Evolutionary conservation across 2,113 vertebrate genomes (phyloP), one percentile per base, ranked within the genome.

Genomic region (Circaetus cinerascens): DNA sequence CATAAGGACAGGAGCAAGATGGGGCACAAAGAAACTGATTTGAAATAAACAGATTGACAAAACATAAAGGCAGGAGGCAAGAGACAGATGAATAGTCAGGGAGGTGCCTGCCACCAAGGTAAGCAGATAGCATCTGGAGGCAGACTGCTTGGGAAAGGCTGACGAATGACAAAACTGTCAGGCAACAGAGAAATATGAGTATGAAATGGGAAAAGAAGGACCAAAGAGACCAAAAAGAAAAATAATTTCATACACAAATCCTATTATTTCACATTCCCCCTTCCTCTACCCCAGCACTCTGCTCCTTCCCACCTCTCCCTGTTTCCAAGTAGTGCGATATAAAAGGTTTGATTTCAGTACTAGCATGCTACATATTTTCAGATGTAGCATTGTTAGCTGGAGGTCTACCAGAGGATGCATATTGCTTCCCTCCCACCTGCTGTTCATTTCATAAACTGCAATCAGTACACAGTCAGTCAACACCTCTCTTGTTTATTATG

Each of bases 391-490:
- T 92, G 78, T 83, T 86, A 79, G 46, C 83, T 88, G 96, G 76
- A 94, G 93, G 67, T 92, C 90, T 88, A 62, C 50, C 62, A 53
- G 88, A 94, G 67, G 85, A 97, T 97, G 95, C 86, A 96, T 87
- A 83, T 78, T 81, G 90, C 97, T 98, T 76, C 93, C 95, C 97
- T 93, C 86, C 97, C 98, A 97, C 98, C 97, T 97, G 97, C 97
- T 96, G 97, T 97, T 95, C 86, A 95, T 63, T 95, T 94, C 92
- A 96, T 74, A 92, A 97, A 97, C 78, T 96, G 97, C 98, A 97
- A 93, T 90, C 88, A 68, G 36, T 67, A 92, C 95, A 83, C 91
- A 96, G 90, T 79, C 69, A 41, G 89, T 84, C 92, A 96, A 95
- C 94, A 96, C 81, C 77, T 94, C 80, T 85, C 74, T 27, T 90